phyloP scores from a whole-genome alignment of 2,113 vertebrate species.

The Spheniscus mendiculus region DNA sequence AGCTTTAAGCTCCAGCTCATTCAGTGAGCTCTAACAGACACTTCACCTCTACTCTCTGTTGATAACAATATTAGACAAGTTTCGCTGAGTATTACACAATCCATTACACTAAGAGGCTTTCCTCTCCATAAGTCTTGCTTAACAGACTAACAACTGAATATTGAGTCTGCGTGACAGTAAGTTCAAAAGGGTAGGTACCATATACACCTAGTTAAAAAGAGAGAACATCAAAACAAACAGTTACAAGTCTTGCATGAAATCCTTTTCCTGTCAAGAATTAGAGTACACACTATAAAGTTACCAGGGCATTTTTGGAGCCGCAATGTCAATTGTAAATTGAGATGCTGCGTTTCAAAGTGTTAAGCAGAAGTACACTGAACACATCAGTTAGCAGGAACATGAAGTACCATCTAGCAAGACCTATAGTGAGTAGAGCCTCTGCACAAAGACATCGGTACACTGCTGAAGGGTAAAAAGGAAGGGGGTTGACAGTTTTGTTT shows the following conservation, averaged over 20 bases:
- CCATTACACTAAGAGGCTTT: background rate
- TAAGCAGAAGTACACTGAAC: background rate
- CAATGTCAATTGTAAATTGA: background rate
- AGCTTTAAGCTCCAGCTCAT: background rate
- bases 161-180: background rate
- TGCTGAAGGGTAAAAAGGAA: slow-evolving; percentile 12
- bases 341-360: background rate
- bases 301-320: background rate
- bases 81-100: background rate
- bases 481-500: background rate
- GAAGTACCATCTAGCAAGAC: background rate
- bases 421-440: background rate
- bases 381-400: background rate
- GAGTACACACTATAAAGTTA: background rate
- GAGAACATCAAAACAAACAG: background rate
- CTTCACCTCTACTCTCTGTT: background rate
- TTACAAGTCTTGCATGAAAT: background rate
- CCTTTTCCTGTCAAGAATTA: background rate
- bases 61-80: background rate
- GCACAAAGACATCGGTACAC: background rate
- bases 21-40: background rate
- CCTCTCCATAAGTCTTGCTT: background rate
- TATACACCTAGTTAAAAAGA: background rate
- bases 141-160: background rate
- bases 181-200: background rate